Evolutionary conservation across 1,140 invertebrate genomes (phyloP).

Genomic region (Drosophila simulans): DNA sequence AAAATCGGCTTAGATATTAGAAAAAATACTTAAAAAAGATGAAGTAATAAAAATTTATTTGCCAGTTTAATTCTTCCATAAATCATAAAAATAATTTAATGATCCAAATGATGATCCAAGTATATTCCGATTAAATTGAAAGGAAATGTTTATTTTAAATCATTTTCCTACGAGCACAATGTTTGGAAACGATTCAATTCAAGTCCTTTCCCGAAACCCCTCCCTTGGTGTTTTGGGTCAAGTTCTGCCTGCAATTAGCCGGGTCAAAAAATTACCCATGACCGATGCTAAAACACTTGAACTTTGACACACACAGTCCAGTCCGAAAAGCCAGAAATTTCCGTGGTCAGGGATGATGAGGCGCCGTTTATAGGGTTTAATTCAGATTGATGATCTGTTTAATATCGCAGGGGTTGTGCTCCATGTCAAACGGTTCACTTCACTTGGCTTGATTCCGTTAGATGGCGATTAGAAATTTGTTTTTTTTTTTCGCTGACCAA

Average conservation of each 20-base stretch:
- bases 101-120: too few species aligned
- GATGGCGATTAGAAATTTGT: not conserved
- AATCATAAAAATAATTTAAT: too few species aligned
- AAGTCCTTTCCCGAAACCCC: not conserved
- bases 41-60: too few species aligned
- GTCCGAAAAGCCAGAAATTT: conserved; percentile 3
- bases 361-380: conserved; percentile 17
- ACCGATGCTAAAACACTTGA: conserved; percentile 32
- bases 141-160: too few species aligned
- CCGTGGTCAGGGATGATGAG: conserved; percentile 10
- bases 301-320: conserved; percentile 18
- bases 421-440: conserved; percentile 17
- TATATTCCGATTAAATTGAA: too few species aligned
- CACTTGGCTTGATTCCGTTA: not conserved
- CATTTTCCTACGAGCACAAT: not conserved
- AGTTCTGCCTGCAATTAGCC: conserved; percentile 25
- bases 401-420: conserved; percentile 9
- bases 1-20: too few species aligned
- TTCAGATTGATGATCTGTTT: conserved; percentile 37
- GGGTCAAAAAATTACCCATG: conserved; percentile 18
- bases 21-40: too few species aligned
- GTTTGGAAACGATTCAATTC: not conserved
- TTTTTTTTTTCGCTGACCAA: not conserved
- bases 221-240: conserved; percentile 23
- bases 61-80: too few species aligned